phyloP scores from a whole-genome alignment of 2,113 vertebrate genomes.

The Polypterus senegalus region DNA sequence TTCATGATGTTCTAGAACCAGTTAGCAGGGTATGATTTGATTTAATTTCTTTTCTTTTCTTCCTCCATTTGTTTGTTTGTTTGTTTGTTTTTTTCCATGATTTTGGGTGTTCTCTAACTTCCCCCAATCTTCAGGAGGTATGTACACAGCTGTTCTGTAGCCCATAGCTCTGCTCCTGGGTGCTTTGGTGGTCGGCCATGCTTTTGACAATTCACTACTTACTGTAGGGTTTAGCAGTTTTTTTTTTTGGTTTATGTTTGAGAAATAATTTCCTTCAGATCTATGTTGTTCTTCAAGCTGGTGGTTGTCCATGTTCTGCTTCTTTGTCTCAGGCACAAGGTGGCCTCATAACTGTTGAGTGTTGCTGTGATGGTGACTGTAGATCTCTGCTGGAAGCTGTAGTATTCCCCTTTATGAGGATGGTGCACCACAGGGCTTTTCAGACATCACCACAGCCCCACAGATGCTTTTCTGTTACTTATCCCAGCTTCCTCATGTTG shows the following conservation, averaged over 20 bases:
- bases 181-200: constrained; percentile 63
- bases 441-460: constrained; percentile 7
- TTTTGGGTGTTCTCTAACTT: constrained; percentile 93
- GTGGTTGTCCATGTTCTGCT: constrained; percentile 29
- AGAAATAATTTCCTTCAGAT: too few species aligned
- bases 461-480: too few species aligned
- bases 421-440: constrained; percentile 2
- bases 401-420: constrained; percentile 27
- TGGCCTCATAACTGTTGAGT: constrained; percentile 17
- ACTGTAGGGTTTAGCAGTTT: constrained; percentile 31
- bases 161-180: constrained; percentile 58
- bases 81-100: constrained; percentile 76
- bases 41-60: constrained; percentile 93
- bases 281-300: constrained; percentile 27
- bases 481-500: too few species aligned
- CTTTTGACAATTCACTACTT: constrained; percentile 33
- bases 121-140: constrained; percentile 88
- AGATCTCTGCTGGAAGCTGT: constrained; percentile 37
- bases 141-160: constrained; percentile 64
- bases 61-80: constrained; percentile 72
- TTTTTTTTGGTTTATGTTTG: constrained; percentile 28
- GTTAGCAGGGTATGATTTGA: constrained; percentile 57
- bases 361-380: constrained; percentile 38
- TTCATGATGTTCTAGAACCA: constrained; percentile 25
- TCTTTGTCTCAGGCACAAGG: constrained; percentile 21